Conservation (phyloP, 2,113 vertebrate species). For the Sialia sialis region DNA sequence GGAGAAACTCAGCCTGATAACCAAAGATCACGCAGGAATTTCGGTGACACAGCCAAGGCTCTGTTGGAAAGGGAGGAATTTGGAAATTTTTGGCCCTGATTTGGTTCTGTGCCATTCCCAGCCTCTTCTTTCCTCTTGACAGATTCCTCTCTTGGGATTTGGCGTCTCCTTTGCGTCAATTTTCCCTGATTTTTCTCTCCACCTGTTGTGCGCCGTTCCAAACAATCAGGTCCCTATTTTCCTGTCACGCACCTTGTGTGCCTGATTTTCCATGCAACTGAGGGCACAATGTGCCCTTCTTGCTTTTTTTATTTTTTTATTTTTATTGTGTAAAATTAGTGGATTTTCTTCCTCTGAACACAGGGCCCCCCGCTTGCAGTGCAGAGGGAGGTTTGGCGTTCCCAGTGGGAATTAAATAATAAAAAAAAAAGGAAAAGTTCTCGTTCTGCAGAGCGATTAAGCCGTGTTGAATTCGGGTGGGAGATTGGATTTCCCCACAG, state of each 20-base stretch:
- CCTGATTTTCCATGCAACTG: slow-evolving; percentile 30
- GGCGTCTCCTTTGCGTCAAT: neutral
- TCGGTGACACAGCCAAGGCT: neutral
- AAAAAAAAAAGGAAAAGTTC: slow-evolving; percentile 9
- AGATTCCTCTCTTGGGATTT: slow-evolving; percentile 8
- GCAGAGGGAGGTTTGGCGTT: slow-evolving; percentile 10
- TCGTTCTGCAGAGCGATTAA: slow-evolving; percentile 50
- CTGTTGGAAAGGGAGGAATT: slow-evolving; percentile 17
- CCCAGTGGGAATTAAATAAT: slow-evolving; percentile 4
- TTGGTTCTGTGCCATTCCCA: slow-evolving; percentile 52
- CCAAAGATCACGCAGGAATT: neutral
- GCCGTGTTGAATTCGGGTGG: neutral
- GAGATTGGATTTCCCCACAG: slow-evolving; percentile 46
- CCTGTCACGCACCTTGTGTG: slow-evolving; percentile 49
- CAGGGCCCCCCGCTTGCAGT: neutral
- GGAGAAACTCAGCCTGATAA: neutral
- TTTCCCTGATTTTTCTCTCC: slow-evolving; percentile 41
- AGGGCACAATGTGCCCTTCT: slow-evolving; percentile 1
- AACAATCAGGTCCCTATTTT: slow-evolving; percentile 50
- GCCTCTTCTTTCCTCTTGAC: slow-evolving; percentile 5
- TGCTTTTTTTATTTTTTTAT: neutral
- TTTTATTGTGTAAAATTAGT: neutral
- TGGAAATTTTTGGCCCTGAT: slow-evolving; percentile 8
- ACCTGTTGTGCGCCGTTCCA: slow-evolving; percentile 35
- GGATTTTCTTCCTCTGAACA: neutral